Evolutionary conservation across 2,113 vertebrate species (phyloP).

Genomic region (Malurus melanocephalus): DNA sequence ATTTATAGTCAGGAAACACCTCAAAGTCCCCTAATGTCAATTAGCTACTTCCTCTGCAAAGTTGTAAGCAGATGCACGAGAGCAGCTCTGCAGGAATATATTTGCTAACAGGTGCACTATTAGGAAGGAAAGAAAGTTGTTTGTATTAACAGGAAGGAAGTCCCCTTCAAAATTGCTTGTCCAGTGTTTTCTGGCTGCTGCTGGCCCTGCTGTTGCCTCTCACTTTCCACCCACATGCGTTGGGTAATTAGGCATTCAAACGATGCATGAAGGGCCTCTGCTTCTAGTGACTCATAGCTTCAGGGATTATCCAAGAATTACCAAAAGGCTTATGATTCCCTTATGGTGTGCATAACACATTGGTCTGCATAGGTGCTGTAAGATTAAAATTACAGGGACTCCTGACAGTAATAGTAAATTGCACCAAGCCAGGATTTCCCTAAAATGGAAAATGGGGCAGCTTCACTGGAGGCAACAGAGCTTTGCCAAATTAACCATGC

Average conservation of each 20-base stretch:
- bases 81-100: conserved; percentile 13
- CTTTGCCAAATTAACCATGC: background rate
- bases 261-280: conserved; percentile 12
- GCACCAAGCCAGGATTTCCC: background rate
- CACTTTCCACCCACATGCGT: conserved; percentile 34
- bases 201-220: conserved; percentile 23
- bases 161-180: background rate
- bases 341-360: background rate
- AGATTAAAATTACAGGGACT: background rate
- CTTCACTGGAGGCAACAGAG: background rate
- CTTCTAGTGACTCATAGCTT: conserved; percentile 47
- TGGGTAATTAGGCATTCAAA: conserved; percentile 49
- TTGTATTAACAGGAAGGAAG: conserved; percentile 37
- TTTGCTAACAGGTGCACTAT: conserved; percentile 47
- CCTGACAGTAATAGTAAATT: background rate
- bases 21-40: conserved; percentile 49
- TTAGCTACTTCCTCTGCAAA: conserved; percentile 55
- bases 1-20: conserved; percentile 49
- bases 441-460: background rate
- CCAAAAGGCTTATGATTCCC: background rate
- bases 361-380: background rate
- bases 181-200: conserved; percentile 10
- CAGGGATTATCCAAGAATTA: conserved; percentile 40
- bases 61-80: background rate
- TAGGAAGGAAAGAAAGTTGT: conserved; percentile 12